Percentiles rank a stretch among this genome's conserved stretches.
Conservation (phyloP, 2,888 invertebrate species). For the Dasypogon diadema region DNA sequence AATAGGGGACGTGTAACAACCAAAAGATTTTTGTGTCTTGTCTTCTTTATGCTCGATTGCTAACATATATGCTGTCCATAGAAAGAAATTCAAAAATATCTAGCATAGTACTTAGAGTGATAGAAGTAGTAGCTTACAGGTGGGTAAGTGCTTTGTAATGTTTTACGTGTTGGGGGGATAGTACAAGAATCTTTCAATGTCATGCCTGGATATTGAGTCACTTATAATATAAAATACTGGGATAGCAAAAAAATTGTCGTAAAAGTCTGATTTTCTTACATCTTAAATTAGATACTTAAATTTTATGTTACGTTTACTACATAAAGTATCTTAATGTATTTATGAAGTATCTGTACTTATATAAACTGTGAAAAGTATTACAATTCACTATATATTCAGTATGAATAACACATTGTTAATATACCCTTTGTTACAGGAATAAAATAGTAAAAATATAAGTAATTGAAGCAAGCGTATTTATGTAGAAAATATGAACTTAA, state of each 20-base stretch:
- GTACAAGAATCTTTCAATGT: background rate
- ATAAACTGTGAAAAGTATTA: too few relatives aligned
- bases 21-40: constrained; percentile 18
- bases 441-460: too few relatives aligned
- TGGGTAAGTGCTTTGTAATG: constrained; percentile 6
- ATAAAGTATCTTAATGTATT: too few relatives aligned
- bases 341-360: too few relatives aligned
- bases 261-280: too few relatives aligned
- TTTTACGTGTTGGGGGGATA: background rate
- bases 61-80: constrained; percentile 69
- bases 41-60: constrained; percentile 67
- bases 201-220: background rate
- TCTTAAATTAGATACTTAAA: too few relatives aligned
- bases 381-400: too few relatives aligned
- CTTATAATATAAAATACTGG: background rate
- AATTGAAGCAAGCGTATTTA: too few relatives aligned
- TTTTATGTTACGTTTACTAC: too few relatives aligned
- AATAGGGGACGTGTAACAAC: constrained; percentile 28
- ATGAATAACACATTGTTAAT: too few relatives aligned
- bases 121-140: background rate
- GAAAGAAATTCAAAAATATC: constrained; percentile 11
- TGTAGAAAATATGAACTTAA: too few relatives aligned
- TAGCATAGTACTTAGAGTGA: constrained; percentile 32
- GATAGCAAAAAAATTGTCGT: background rate
- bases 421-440: too few relatives aligned